Conservation (phyloP, 1,140 invertebrate species). For the Drosophila bifasciata region DNA sequence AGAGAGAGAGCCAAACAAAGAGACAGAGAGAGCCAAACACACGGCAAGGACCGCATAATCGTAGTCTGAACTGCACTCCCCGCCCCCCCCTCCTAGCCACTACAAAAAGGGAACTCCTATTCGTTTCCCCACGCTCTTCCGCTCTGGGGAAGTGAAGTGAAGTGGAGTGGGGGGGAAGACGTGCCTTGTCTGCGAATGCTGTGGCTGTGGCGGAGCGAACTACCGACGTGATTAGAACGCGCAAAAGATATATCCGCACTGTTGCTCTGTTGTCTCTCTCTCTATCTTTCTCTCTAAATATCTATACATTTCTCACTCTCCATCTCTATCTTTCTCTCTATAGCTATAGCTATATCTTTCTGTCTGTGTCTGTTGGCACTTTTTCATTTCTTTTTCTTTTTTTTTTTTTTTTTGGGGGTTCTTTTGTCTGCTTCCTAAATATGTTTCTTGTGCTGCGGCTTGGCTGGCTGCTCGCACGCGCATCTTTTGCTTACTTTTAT, state of each 20-base stretch:
- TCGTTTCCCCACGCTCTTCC: too few species aligned
- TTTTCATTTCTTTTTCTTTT: slow-evolving; percentile 57
- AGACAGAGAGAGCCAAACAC: slow-evolving; percentile 21
- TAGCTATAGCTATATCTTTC: slow-evolving; percentile 1
- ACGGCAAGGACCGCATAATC: slow-evolving; percentile 50
- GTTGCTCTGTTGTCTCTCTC: slow-evolving; percentile 13
- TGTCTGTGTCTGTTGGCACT: slow-evolving; percentile 31
- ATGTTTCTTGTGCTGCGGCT: slow-evolving; percentile 46
- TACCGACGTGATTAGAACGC: slow-evolving; percentile 67
- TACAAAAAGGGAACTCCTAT: too few species aligned
- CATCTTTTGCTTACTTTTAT: slow-evolving; percentile 60
- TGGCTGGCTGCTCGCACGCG: slow-evolving; percentile 43
- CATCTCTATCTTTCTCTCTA: slow-evolving; percentile 6
- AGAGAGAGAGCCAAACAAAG: not conserved
- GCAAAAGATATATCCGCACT: slow-evolving; percentile 65
- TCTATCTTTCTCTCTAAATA: not conserved
- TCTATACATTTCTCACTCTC: not conserved
- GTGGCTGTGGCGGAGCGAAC: not conserved
- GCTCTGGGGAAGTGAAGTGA: too few species aligned
- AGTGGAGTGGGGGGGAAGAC: slow-evolving; percentile 17
- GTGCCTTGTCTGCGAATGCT: slow-evolving; percentile 62
- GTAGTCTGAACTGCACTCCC: slow-evolving; percentile 14
- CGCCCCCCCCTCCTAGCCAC: not conserved
- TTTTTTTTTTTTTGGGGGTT: slow-evolving; percentile 15
- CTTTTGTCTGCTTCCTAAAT: slow-evolving; percentile 55